phyloP scores from a whole-genome alignment of 2,797 vertebrate species.

The Lagodon rhomboides region DNA sequence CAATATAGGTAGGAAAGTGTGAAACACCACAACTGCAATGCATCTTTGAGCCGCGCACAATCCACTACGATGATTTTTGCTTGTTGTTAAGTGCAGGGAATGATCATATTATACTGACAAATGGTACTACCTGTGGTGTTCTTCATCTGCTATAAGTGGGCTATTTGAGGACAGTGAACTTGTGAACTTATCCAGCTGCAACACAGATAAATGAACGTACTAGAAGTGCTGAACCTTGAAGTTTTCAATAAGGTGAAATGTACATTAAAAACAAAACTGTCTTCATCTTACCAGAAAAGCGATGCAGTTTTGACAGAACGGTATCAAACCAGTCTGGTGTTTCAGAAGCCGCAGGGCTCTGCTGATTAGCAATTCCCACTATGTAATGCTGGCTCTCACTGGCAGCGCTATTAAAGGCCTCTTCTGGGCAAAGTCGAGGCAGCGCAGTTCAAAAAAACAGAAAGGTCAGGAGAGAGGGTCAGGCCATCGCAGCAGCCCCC shows the following conservation, averaged over 20 bases:
- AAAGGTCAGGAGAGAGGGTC: constrained; percentile 59
- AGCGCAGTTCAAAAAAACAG: constrained; percentile 57
- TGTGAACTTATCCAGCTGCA: no score
- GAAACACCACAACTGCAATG: constrained; percentile 45
- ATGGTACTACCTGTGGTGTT: neutral
- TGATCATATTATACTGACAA: constrained; percentile 8
- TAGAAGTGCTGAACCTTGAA: neutral
- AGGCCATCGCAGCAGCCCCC: constrained; percentile 46
- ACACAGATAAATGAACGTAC: neutral
- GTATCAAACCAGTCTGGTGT: constrained; percentile 34
- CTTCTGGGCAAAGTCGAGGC: constrained; percentile 65
- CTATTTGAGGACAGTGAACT: neutral
- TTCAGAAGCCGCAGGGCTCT: constrained; percentile 38
- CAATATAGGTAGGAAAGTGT: constrained; percentile 59
- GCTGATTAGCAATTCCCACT: constrained; percentile 69
- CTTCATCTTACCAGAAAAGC: constrained; percentile 4
- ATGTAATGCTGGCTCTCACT: constrained; percentile 61
- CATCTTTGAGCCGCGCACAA: constrained; percentile 21
- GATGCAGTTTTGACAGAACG: constrained; percentile 27
- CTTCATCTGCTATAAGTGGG: neutral
- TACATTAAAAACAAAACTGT: neutral
- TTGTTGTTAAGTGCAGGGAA: constrained; percentile 29
- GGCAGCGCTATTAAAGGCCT: constrained; percentile 66
- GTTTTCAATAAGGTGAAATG: neutral
- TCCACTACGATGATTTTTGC: constrained; percentile 9